Base-by-base conservation (phyloP, 2,888 invertebrate species). In the Empis livida region DNA sequence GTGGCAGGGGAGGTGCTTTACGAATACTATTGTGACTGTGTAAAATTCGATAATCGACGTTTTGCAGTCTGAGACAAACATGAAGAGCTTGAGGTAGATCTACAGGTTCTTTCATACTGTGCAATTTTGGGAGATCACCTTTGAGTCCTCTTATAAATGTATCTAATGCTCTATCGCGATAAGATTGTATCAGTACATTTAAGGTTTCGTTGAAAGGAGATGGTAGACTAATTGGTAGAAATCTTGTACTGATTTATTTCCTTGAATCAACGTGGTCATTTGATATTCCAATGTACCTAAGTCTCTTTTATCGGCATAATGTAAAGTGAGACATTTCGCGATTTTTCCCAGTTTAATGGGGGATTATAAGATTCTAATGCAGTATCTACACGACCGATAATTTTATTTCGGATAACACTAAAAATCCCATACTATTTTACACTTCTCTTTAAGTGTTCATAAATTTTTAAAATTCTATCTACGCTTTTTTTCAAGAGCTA, bases 61-160 rank as follows among this genome's bases (percentile, higher is more conserved):
- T 53, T 41, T 54, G 43, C 11, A 52, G 10, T 27, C 51, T 48
- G 8, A 55, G 38, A 30, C 52, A 51, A 10, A 52, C 39, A 27
- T 53, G 49, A 3, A 53, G 37, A 10, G 53, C 55, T 38, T 55
- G 51, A 31, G 53, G 52, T 6, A 56, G 47, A 32, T 55, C 52
- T 10, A 38, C 45, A n/a, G 53, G 55, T 46, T 56, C 54, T 8
- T 49, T 49, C 20, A 55, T 54, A 9, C 53, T 52, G 13, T 52
- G 44, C 16, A 54, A 43, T 30, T 45, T 37, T 16, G 51, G 51
- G 15, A 55, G 35, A 41, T 55, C 49, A 14, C 49, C 44, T 20
- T 44, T 47, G 17, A 50, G 17, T 35, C 49, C 48, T 32, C 52
- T 46, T 13, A 50, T 45, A 31, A 48, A 52, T 5, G 50, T 52